Evolutionary conservation across 2,113 vertebrate genomes (phyloP).

Genomic region (Diphyllodes magnificus): DNA sequence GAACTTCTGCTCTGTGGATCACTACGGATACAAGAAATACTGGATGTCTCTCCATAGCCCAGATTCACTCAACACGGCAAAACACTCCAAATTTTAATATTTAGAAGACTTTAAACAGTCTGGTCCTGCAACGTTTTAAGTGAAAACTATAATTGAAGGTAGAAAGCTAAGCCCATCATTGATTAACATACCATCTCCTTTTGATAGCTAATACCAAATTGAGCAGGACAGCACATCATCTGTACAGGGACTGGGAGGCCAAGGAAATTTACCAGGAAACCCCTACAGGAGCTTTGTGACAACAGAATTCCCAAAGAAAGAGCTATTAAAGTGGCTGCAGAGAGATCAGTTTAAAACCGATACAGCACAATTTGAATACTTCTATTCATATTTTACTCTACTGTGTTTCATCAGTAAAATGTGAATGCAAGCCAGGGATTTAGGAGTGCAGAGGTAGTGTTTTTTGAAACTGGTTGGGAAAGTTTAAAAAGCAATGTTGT

Average conservation of each 20-base stretch:
- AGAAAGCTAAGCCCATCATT: neutral
- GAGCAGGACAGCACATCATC: neutral
- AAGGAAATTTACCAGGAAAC: neutral
- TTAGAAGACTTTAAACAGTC: neutral
- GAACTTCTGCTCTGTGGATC: neutral
- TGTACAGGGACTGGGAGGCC: neutral
- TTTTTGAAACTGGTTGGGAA: neutral
- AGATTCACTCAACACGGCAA: neutral
- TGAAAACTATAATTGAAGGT: neutral
- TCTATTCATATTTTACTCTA: neutral
- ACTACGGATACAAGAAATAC: neutral
- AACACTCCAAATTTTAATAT: neutral
- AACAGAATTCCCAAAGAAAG: neutral
- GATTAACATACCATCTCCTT: neutral
- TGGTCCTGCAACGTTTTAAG: neutral
- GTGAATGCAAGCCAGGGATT: neutral
- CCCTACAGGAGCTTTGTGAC: neutral
- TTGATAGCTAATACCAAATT: neutral
- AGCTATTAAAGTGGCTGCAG: neutral
- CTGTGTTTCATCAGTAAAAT: neutral
- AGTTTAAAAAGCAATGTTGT: neutral
- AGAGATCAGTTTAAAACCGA: neutral
- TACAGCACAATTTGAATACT: neutral
- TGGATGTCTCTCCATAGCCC: fast-evolving
- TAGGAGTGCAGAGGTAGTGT: neutral